A percentile compares a stretch with the other conserved stretches of the same genome.
Conservation (phyloP, 2,797 vertebrate species). For the Ptychadena robeensis region DNA sequence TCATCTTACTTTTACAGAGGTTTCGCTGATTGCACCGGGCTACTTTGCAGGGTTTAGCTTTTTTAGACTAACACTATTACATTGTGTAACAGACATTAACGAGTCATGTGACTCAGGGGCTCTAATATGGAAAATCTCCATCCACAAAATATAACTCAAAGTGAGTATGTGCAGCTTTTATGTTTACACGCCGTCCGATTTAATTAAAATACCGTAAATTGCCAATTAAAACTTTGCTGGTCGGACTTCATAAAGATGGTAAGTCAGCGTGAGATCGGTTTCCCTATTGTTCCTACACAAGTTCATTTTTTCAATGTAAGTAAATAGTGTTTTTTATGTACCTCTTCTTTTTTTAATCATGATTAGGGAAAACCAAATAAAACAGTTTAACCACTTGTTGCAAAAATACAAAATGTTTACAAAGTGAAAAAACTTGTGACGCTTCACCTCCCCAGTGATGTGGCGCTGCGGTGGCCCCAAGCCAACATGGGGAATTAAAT, state of each 20-base stretch:
- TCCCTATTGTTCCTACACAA: neutral
- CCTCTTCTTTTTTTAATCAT: too few relatives aligned
- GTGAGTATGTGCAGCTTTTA: neutral
- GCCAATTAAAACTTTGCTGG: neutral
- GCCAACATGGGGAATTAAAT: too few relatives aligned
- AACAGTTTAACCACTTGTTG: too few relatives aligned
- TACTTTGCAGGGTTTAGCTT: neutral
- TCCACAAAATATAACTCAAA: neutral
- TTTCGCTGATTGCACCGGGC: constrained; percentile 58
- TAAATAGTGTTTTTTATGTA: too few relatives aligned
- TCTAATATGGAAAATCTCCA: neutral
- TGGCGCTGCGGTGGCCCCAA: too few relatives aligned
- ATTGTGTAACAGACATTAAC: neutral
- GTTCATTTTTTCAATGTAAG: neutral
- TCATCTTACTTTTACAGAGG: constrained; percentile 66
- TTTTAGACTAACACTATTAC: neutral
- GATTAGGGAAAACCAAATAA: neutral
- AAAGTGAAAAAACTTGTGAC: too few relatives aligned
- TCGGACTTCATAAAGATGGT: neutral
- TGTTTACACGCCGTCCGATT: neutral
- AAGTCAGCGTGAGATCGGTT: neutral
- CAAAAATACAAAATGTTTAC: neutral
- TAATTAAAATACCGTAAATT: neutral
- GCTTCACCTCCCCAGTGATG: too few relatives aligned
- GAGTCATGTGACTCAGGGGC: neutral